phyloP scores from a whole-genome alignment of 2,888 invertebrate species.

The Craniophora ligustri region DNA sequence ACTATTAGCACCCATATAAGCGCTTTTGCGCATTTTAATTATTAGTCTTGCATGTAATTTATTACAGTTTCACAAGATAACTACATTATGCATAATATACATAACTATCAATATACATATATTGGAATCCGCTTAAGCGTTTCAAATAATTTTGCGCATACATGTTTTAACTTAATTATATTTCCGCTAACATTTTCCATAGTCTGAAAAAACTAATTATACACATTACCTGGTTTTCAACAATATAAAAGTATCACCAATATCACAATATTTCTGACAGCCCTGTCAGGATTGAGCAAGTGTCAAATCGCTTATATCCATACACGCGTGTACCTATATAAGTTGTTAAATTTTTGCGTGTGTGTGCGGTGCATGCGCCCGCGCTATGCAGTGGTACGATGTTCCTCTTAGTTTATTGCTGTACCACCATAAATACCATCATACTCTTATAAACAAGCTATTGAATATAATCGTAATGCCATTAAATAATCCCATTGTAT shows the following conservation, averaged over 20 bases:
- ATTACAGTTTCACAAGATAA: conserved; percentile 9
- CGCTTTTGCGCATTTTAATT: conserved; percentile 30
- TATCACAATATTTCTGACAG: conserved; percentile 36
- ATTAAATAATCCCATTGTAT: not conserved
- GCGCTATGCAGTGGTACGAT: conserved; percentile 47
- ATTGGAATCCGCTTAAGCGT: too few species aligned
- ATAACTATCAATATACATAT: not conserved
- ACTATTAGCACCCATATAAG: conserved; percentile 7
- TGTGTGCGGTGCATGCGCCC: conserved; percentile 51
- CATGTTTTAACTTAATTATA: too few species aligned
- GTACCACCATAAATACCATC: conserved; percentile 18
- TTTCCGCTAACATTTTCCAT: too few species aligned
- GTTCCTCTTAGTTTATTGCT: conserved; percentile 45
- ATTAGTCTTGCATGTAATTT: conserved; percentile 13
- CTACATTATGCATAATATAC: not conserved
- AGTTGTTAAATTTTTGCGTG: conserved; percentile 47
- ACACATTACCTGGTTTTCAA: too few species aligned
- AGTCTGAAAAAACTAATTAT: too few species aligned
- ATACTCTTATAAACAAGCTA: conserved; percentile 1
- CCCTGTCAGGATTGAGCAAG: conserved; percentile 71
- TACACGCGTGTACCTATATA: conserved; percentile 52
- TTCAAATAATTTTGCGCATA: too few species aligned
- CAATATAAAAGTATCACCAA: too few species aligned
- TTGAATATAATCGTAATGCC: too few species aligned
- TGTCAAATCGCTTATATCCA: conserved; percentile 71